These are phyloP conservation scores for Poeciliopsis prolifica DNA, from an alignment of 2,113 vertebrate species.

Conservation along the genomic window DNA sequence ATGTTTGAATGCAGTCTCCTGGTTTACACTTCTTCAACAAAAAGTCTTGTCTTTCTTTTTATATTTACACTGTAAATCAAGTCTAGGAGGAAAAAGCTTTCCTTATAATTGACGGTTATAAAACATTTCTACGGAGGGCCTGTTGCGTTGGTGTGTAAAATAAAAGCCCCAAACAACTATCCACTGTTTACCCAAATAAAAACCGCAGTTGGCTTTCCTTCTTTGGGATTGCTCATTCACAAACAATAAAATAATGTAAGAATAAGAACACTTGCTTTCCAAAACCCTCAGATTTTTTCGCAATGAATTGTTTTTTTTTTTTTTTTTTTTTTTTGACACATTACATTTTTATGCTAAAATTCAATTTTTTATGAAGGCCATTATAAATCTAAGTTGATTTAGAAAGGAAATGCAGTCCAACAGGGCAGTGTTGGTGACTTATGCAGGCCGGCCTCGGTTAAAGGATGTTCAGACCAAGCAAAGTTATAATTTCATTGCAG, in stretches of 20 bases:
- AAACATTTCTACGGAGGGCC: slow-evolving; percentile 54
- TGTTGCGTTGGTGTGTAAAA: slow-evolving; percentile 65
- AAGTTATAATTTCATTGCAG: slow-evolving; percentile 64
- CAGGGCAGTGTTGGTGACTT: slow-evolving; percentile 16
- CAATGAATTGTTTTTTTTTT: slow-evolving; percentile 15
- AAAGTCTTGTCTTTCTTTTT: slow-evolving; percentile 45
- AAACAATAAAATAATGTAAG: slow-evolving; percentile 27
- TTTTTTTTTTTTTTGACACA: neutral
- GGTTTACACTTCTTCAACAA: neutral
- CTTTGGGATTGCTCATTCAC: slow-evolving; percentile 26
- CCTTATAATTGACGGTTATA: slow-evolving; percentile 67
- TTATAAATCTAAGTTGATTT: slow-evolving; percentile 3
- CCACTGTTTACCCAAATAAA: slow-evolving; percentile 70
- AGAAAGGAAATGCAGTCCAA: slow-evolving; percentile 15
- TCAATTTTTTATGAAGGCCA: slow-evolving; percentile 21
- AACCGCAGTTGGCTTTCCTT: slow-evolving; percentile 48
- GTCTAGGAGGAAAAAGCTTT: slow-evolving; percentile 32
- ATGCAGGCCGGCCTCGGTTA: slow-evolving; percentile 33
- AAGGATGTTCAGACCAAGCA: slow-evolving; percentile 34
- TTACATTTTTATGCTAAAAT: slow-evolving; percentile 6
- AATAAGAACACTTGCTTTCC: slow-evolving; percentile 1
- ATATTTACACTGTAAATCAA: slow-evolving; percentile 57
- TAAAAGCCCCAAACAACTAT: slow-evolving; percentile 59
- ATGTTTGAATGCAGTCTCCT: slow-evolving; percentile 38
- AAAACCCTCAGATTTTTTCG: slow-evolving; percentile 42